Evolutionary conservation across 2,888 invertebrate genomes (phyloP).

Genomic region (Andrena praecox): DNA sequence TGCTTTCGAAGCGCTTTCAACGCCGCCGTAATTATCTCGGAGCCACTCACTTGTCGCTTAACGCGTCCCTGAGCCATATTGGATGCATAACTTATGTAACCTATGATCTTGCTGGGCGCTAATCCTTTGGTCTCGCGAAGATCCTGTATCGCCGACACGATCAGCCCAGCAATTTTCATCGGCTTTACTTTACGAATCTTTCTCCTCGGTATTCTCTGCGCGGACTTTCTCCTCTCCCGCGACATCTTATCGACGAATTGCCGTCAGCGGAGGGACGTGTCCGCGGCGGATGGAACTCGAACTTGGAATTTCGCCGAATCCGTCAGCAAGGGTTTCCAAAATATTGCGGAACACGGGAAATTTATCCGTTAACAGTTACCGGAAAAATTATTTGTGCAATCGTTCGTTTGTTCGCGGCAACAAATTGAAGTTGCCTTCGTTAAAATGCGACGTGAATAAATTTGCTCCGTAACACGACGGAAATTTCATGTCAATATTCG

Average conservation of each 20-base stretch:
- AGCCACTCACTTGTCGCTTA: constrained; percentile 75
- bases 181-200: constrained; percentile 56
- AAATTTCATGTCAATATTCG: not conserved
- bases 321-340: not conserved
- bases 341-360: constrained; percentile 34
- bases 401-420: constrained; percentile 28
- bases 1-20: constrained; percentile 7
- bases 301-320: constrained; percentile 31
- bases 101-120: constrained; percentile 76
- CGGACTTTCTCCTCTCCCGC: constrained; percentile 29
- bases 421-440: constrained; percentile 28
- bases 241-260: constrained; percentile 29
- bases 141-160: constrained; percentile 79
- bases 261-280: not conserved
- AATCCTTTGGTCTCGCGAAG: constrained; percentile 78
- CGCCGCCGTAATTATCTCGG: constrained; percentile 3
- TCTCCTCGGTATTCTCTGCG: constrained; percentile 25
- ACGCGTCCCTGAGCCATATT: constrained; percentile 71
- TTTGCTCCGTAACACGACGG: not conserved
- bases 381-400: constrained; percentile 5
- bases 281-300: not conserved
- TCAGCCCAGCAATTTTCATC: constrained; percentile 77
- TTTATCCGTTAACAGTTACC: constrained; percentile 34
- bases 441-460: not conserved
- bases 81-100: constrained; percentile 77